A percentile compares a stretch with the other conserved stretches of the same genome.
Evolutionary conservation across 2,888 invertebrate species (phyloP).

Genomic region (Morpho achilles): DNA sequence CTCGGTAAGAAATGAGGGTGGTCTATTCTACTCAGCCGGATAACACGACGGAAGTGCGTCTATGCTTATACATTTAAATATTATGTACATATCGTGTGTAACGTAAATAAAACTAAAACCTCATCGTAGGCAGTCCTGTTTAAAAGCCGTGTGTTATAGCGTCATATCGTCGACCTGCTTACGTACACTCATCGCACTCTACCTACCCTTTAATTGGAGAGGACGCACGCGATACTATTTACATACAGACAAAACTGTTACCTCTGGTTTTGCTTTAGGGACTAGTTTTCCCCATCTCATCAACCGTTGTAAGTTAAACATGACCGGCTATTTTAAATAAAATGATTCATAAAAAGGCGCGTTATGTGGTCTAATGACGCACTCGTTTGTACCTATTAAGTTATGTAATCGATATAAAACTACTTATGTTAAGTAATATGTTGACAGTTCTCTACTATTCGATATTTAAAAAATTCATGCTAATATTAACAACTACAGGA

Average conservation of each 20-base stretch:
- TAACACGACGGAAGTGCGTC: too few species aligned
- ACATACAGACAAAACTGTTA: slow-evolving; percentile 56
- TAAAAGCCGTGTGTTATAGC: slow-evolving; percentile 62
- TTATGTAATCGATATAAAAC: slow-evolving; percentile 5
- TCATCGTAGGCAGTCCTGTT: slow-evolving; percentile 47
- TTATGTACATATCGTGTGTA: slow-evolving; percentile 10
- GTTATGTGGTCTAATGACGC: slow-evolving; percentile 35
- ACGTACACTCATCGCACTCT: slow-evolving; percentile 66
- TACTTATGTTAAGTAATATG: not conserved
- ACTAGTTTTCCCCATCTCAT: slow-evolving; percentile 43
- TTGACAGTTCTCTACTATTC: too few species aligned
- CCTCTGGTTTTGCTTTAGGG: slow-evolving; percentile 39
- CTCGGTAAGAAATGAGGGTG: too few species aligned
- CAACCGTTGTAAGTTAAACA: slow-evolving; percentile 47
- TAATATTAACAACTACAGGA: too few species aligned
- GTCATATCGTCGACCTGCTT: slow-evolving; percentile 68
- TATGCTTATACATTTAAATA: too few species aligned
- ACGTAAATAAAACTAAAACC: slow-evolving; percentile 18
- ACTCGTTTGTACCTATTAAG: slow-evolving; percentile 8
- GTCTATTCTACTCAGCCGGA: too few species aligned
- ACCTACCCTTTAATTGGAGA: slow-evolving; percentile 70
- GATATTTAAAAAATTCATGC: too few species aligned
- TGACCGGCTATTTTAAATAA: slow-evolving; percentile 57
- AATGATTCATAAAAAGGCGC: slow-evolving; percentile 59
- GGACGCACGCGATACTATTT: slow-evolving; percentile 57